phyloP scores from a whole-genome alignment of 2,888 invertebrate genomes.

The Acronicta alni region DNA sequence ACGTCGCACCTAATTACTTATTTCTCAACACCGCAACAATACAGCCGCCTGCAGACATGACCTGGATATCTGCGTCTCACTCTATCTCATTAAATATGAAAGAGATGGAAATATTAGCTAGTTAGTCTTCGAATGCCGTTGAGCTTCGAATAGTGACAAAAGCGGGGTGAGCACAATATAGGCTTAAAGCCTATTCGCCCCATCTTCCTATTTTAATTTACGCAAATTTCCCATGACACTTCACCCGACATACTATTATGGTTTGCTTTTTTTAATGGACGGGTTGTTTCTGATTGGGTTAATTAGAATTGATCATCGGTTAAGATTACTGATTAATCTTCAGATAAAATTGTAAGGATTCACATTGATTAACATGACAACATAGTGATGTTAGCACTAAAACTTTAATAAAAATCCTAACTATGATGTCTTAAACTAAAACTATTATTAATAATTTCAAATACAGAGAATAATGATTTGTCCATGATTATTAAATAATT shows the following conservation, averaged over 20 bases:
- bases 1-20: slow-evolving; percentile 86
- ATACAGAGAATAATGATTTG: no score
- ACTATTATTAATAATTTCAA: no score
- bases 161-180: slow-evolving; percentile 76
- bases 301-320: slow-evolving; percentile 33
- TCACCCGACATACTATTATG: slow-evolving; percentile 81
- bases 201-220: slow-evolving; percentile 90
- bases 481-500: no score
- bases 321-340: slow-evolving; percentile 5
- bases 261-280: slow-evolving; percentile 62
- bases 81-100: slow-evolving; percentile 40
- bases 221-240: slow-evolving; percentile 90
- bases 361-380: no score
- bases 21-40: slow-evolving; percentile 77
- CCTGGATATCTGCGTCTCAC: slow-evolving; percentile 56
- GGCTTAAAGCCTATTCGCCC: slow-evolving; percentile 84
- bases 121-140: slow-evolving; percentile 76
- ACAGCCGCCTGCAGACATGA: slow-evolving; percentile 75
- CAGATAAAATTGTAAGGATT: no score
- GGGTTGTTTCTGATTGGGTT: slow-evolving; percentile 41
- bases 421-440: no score
- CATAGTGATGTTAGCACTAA: no score
- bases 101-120: slow-evolving; percentile 70
- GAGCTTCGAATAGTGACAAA: slow-evolving; percentile 78
- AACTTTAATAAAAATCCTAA: no score